Percentiles rank a stretch among this genome's conserved stretches.
Evolutionary conservation across 2,113 vertebrate genomes (phyloP).

Genomic region (Electrona antarctica): DNA sequence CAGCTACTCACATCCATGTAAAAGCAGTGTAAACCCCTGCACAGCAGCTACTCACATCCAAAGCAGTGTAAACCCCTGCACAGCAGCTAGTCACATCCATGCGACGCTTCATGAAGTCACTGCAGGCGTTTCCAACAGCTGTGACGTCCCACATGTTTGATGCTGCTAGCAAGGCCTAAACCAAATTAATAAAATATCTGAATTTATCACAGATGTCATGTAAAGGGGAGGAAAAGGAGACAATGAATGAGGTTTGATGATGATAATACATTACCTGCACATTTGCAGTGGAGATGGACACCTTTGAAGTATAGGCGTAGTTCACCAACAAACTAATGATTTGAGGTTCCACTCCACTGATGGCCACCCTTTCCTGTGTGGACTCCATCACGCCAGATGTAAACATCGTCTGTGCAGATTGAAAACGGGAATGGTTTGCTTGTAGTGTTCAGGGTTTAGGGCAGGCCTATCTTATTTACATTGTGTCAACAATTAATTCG

Average conservation of each 20-base stretch:
- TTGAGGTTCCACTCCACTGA: constrained; percentile 83
- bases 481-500: too few species aligned
- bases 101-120: constrained; percentile 81
- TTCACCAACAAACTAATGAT: constrained; percentile 83
- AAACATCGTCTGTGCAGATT: constrained; percentile 77
- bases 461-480: too few species aligned
- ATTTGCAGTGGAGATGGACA: constrained; percentile 81
- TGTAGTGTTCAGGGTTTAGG: too few species aligned
- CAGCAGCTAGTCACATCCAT: constrained; percentile 85
- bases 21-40: too few species aligned
- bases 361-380: constrained; percentile 81
- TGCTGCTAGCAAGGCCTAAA: constrained; percentile 80
- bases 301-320: constrained; percentile 82
- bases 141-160: constrained; percentile 81
- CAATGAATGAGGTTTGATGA: background rate
- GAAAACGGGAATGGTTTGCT: too few species aligned
- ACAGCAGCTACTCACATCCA: too few species aligned
- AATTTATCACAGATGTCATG: too few species aligned
- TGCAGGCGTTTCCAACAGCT: constrained; percentile 49
- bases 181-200: background rate
- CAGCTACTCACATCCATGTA: too few species aligned
- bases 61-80: too few species aligned
- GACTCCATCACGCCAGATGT: too few species aligned
- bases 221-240: accelerated
- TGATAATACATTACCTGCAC: constrained; percentile 70